These are phyloP conservation scores for Tipula confusa DNA, from an alignment of 2,888 invertebrate species.

Conservation along the genomic window DNA sequence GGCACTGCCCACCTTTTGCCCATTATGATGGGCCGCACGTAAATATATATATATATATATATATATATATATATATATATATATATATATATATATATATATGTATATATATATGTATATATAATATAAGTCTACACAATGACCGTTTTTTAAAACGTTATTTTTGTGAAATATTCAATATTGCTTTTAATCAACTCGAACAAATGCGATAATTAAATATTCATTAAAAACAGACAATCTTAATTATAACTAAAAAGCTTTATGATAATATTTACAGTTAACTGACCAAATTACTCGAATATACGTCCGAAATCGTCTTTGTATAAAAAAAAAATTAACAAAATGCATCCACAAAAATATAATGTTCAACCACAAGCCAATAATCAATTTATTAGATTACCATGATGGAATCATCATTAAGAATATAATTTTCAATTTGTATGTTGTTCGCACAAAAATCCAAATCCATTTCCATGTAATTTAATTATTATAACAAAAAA, in stretches of 20 bases:
- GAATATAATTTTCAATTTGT: background rate
- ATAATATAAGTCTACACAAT: too few relatives aligned
- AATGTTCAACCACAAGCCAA: background rate
- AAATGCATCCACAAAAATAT: background rate
- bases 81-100: too few relatives aligned
- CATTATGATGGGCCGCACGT: too few relatives aligned
- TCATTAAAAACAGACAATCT: background rate
- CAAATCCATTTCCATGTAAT: conserved; percentile 3
- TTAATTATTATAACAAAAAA: background rate
- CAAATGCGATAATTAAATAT: background rate
- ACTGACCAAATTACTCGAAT: background rate
- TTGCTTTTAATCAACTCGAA: background rate
- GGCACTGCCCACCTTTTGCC: too few relatives aligned
- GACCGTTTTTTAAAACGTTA: too few relatives aligned
- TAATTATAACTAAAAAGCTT: background rate
- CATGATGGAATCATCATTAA: conserved; percentile 3
- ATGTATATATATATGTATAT: too few relatives aligned
- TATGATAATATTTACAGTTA: background rate
- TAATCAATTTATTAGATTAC: background rate
- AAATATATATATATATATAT: too few relatives aligned
- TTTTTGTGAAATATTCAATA: too few relatives aligned
- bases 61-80: too few relatives aligned
- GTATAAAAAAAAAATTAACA: too few relatives aligned
- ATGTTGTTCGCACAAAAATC: background rate
- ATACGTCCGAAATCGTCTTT: too few relatives aligned